A percentile compares a stretch with the other conserved stretches of the same genome.
Conservation (phyloP, 2,113 vertebrate genomes). For the Cephalopterus ornatus region DNA sequence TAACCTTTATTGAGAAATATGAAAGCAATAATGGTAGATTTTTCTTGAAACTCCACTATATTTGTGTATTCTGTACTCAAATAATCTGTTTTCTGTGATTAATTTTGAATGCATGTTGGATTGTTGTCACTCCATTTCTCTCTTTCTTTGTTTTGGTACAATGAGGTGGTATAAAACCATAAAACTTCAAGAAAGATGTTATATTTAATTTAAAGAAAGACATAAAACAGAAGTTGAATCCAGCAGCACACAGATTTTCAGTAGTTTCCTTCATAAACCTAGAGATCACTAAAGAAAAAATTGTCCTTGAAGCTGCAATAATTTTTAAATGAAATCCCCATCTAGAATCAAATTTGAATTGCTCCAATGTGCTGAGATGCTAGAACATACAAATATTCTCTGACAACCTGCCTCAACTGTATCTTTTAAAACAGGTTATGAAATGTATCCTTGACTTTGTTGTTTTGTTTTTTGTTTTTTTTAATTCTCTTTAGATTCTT, state of each 20-base stretch:
- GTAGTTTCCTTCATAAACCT: neutral
- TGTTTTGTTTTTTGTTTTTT: neutral
- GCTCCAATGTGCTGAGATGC: neutral
- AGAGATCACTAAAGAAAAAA: neutral
- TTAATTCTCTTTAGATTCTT: conserved; percentile 81
- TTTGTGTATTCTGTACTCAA: neutral
- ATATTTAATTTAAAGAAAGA: neutral
- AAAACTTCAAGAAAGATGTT: neutral
- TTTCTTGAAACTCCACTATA: neutral
- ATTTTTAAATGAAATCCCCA: neutral
- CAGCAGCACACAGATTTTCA: neutral
- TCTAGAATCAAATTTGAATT: neutral
- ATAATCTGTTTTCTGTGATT: neutral
- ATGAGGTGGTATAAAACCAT: neutral
- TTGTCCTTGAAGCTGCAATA: neutral
- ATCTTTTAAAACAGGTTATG: neutral
- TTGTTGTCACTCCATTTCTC: neutral
- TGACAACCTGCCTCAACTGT: neutral
- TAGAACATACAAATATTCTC: neutral
- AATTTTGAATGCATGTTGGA: neutral
- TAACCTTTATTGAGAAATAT: neutral
- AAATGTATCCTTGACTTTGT: neutral
- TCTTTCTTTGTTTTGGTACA: neutral
- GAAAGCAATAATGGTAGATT: neutral
- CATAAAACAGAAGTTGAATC: neutral